phyloP scores from a whole-genome alignment of 2,888 invertebrate species.

The Lithophane leautieri region DNA sequence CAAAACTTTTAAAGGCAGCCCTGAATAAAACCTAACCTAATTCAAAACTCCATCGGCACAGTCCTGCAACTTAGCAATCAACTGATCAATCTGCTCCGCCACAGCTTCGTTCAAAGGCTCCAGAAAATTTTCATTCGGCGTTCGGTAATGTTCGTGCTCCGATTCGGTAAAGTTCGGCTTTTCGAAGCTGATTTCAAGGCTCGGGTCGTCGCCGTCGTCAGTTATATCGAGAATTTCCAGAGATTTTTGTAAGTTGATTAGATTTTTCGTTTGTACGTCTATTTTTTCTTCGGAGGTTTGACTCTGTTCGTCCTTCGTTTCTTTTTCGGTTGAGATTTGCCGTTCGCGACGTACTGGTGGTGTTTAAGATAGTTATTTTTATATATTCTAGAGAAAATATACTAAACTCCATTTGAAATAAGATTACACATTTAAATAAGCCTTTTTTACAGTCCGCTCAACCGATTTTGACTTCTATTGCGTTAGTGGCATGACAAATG shows the following conservation, averaged over 20 bases:
- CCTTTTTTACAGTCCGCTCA: too few relatives aligned
- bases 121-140: conserved; percentile 82
- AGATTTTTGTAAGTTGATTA: conserved; percentile 77
- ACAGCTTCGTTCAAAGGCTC: conserved; percentile 84
- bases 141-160: conserved; percentile 81
- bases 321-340: conserved; percentile 59
- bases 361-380: conserved; percentile 8
- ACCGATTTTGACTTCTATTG: too few relatives aligned
- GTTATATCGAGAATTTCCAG: conserved; percentile 82
- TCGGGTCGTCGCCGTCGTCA: conserved; percentile 70
- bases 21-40: conserved; percentile 69
- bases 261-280: conserved; percentile 73
- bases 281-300: conserved; percentile 17
- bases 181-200: conserved; percentile 82
- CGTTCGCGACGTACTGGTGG: conserved; percentile 44
- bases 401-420: too few relatives aligned
- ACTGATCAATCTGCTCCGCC: conserved; percentile 83
- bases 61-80: conserved; percentile 83
- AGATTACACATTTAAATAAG: too few relatives aligned
- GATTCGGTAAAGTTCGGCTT: conserved; percentile 79
- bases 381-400: neutral
- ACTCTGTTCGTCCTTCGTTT: conserved; percentile 67
- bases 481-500: too few relatives aligned
- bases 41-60: conserved; percentile 73
- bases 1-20: conserved; percentile 10